Conservation (phyloP, 2,113 vertebrate genomes). For the Lagopus leucura region DNA sequence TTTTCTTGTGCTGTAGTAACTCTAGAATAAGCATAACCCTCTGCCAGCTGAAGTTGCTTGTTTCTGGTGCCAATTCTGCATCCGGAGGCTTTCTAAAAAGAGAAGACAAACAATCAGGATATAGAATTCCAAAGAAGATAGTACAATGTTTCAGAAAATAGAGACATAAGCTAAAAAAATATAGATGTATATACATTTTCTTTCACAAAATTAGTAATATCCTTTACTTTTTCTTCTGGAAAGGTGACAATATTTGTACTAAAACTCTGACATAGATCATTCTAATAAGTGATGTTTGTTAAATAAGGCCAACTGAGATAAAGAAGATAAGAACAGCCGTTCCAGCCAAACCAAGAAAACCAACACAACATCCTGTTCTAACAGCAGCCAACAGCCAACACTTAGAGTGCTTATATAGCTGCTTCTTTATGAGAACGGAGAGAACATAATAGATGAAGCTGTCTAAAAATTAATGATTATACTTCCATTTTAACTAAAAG, state of each 20-base stretch:
- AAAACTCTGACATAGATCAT: background rate
- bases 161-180: background rate
- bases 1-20: conserved; percentile 97
- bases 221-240: background rate
- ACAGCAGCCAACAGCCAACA: rapidly evolving
- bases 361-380: background rate
- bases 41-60: conserved; percentile 83
- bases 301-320: background rate
- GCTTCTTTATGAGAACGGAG: background rate
- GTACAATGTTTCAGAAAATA: background rate
- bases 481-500: background rate
- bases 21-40: conserved; percentile 92
- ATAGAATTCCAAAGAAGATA: background rate
- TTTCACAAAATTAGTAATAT: background rate
- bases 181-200: background rate
- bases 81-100: conserved; percentile 82
- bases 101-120: background rate
- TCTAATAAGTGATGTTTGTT: background rate
- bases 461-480: background rate
- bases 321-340: background rate
- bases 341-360: background rate
- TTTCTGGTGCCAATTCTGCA: conserved; percentile 49
- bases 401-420: background rate
- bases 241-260: background rate
- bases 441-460: background rate